Evolutionary conservation across 2,797 vertebrate species (phyloP).

Genomic region (Melanotaenia pygmaea): DNA sequence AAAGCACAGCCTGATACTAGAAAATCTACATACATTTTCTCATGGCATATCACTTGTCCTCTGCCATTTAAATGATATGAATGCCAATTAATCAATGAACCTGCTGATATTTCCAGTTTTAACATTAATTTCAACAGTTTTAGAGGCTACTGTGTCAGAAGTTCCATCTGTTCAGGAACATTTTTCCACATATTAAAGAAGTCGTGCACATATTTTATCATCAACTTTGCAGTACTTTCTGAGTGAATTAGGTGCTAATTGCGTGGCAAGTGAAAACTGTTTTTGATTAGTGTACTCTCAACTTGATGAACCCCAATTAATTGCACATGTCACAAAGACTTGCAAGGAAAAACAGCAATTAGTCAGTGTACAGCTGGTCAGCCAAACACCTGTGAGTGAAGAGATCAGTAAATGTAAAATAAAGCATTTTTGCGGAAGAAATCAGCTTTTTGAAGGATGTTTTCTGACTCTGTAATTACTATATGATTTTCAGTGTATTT

Average conservation of each 20-base stretch:
- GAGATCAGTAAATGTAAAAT: not conserved
- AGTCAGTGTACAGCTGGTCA: not conserved
- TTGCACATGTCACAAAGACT: constrained; percentile 1
- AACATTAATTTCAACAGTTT: not conserved
- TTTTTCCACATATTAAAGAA: not conserved
- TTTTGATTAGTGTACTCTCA: not conserved
- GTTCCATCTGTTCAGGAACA: not conserved
- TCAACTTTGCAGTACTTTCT: not conserved
- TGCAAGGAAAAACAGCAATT: not conserved
- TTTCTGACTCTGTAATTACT: not conserved
- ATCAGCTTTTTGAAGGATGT: not conserved
- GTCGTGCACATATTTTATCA: not conserved
- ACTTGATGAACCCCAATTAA: constrained; percentile 11
- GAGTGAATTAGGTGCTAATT: constrained; percentile 15
- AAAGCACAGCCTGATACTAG: no score
- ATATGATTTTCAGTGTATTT: not conserved
- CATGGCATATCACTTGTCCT: not conserved
- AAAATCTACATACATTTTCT: not conserved
- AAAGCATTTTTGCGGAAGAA: not conserved
- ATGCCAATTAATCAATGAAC: no score
- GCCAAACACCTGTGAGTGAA: not conserved
- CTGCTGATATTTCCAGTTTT: not conserved
- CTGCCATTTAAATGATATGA: no score
- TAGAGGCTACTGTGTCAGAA: not conserved
- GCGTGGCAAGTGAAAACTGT: no score